Evolutionary conservation across 2,113 vertebrate species (phyloP).

Genomic region (Microtus oregoni): DNA sequence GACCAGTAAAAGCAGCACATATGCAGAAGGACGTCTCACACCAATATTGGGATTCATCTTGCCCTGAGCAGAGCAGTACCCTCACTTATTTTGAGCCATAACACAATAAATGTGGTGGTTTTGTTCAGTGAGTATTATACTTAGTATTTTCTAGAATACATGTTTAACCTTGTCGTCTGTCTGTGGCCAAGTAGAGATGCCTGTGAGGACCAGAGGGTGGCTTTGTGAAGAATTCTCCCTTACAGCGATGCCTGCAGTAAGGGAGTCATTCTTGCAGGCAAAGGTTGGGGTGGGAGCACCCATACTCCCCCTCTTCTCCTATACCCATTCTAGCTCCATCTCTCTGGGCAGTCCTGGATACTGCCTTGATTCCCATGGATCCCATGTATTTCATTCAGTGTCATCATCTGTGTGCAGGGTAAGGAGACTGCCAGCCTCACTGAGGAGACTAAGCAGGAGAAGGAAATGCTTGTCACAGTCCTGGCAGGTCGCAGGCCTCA

Average conservation of each 20-base stretch:
- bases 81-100: neutral
- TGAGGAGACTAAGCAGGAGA: neutral
- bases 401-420: too few relatives aligned
- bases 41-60: too few relatives aligned
- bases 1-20: too few relatives aligned
- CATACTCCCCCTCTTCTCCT: neutral
- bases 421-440: accelerated
- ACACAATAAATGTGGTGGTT: neutral
- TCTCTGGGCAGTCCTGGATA: neutral
- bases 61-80: neutral
- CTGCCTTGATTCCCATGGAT: accelerated
- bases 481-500: neutral
- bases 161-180: neutral
- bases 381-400: neutral
- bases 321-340: neutral
- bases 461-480: neutral
- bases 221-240: too few relatives aligned
- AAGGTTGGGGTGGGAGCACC: neutral
- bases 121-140: neutral
- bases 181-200: neutral
- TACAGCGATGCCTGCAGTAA: accelerated
- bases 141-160: neutral
- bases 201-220: neutral
- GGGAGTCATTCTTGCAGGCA: neutral
- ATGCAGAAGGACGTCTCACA: too few relatives aligned